Conservation (phyloP, 2,888 invertebrate species). For the Athripsodes cinereus region DNA sequence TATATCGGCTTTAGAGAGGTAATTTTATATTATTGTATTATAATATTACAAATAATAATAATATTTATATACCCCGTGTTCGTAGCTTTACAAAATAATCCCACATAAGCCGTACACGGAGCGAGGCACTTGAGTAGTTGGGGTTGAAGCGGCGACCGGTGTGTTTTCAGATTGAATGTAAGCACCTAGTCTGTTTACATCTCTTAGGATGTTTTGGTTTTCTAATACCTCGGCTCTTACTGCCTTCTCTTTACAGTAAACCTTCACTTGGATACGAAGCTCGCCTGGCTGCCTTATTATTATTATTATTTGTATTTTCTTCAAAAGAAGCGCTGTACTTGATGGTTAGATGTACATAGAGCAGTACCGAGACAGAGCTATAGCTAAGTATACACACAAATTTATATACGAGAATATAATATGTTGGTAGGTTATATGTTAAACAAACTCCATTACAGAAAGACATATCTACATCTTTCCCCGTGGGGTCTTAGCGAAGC, state of each 20-base stretch:
- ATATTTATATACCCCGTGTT: conserved; percentile 11
- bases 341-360: conserved; percentile 17
- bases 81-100: conserved; percentile 23
- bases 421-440: conserved; percentile 9
- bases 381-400: no score
- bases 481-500: background rate
- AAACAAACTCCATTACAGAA: conserved; percentile 8
- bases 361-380: no score
- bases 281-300: conserved; percentile 22
- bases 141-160: conserved; percentile 1
- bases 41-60: no score
- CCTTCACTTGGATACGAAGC: conserved; percentile 15
- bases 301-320: conserved; percentile 25
- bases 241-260: conserved; percentile 3
- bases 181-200: background rate
- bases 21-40: background rate
- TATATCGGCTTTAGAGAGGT: conserved; percentile 16
- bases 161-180: background rate
- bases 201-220: conserved; percentile 15
- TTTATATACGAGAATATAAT: no score
- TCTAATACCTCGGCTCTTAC: conserved; percentile 9
- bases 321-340: conserved; percentile 27
- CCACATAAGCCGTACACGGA: conserved; percentile 19
- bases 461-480: conserved; percentile 15
- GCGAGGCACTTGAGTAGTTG: conserved; percentile 4